phyloP scores from a whole-genome alignment of 1,140 invertebrate species.

The Brachionus asplanchnoidis region DNA sequence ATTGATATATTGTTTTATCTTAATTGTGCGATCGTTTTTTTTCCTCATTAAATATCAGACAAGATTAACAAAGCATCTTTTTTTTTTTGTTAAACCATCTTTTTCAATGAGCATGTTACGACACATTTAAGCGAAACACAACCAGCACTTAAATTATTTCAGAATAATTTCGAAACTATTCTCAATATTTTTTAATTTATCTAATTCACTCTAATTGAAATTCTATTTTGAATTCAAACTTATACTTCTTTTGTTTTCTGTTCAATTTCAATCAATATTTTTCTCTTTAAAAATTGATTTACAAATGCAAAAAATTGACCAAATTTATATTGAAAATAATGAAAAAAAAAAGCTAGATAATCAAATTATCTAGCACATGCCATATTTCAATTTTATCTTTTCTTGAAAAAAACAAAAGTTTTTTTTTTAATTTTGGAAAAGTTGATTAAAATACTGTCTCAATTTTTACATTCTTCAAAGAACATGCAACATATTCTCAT shows the following conservation, averaged over 20 bases:
- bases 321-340: not conserved
- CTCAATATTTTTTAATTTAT: not conserved
- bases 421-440: not conserved
- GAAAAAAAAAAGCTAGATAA: not conserved
- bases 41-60: not conserved
- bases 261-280: conserved; percentile 14
- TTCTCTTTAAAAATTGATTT: not conserved
- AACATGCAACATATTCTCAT: conserved; percentile 13
- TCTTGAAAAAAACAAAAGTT: not conserved
- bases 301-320: not conserved
- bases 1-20: conserved; percentile 5
- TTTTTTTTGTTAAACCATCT: not conserved
- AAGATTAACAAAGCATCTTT: not conserved
- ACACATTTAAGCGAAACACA: not conserved
- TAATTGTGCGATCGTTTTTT: not conserved
- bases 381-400: conserved; percentile 18
- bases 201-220: not conserved
- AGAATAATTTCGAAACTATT: not conserved
- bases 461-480: not conserved
- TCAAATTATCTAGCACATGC: conserved; percentile 18
- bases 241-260: not conserved
- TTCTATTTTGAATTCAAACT: not conserved
- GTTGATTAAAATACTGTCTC: not conserved
- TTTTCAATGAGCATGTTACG: not conserved
- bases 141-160: not conserved